Base-by-base conservation (phyloP, 2,113 vertebrate species). In the Patagioenas fasciata region DNA sequence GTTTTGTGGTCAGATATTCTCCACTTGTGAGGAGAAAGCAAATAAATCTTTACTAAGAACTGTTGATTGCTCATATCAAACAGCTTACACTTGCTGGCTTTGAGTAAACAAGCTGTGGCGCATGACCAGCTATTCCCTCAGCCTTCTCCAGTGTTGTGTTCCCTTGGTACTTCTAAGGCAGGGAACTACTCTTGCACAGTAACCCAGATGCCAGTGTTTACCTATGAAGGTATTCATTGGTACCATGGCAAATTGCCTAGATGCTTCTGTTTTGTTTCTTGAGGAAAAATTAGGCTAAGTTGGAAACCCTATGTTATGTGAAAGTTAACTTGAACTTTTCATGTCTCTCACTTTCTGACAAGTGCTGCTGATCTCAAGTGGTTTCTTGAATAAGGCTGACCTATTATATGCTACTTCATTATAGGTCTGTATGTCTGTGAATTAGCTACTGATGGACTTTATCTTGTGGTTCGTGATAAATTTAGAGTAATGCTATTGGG, bases 61-160 rank as follows among this genome's bases (percentile, higher is more conserved):
- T 72, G 14, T 53, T 91, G 15, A 10, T 82, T 75, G 44, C 44
- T 64, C 7, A 11, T 20, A 7, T 44, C 5, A 57, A 71, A 48
- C 17, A 42, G 7, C 17, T 71, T 72, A 15, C 1, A 2, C 6
- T 40, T 82, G n/a, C 24, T 75, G 44, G 5, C 29, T 87, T 82
- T 56, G 50, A 51, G 17, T 32, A 58, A 29, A 6, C 23, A 29
- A 19, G 20, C 31, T 88, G 75, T 58, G 44, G 34, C 18, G 28
- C 1, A 0, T 17, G 57, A 28, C 4, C 29, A 73, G 10, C 26
- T 8, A 4, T 61, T 84, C 16, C 7, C 20, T 11, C 10, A 18
- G 15, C 13, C 5, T 62, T 28, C 21, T 60, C 65, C 1, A 1
- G 11, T 6, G 5, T 5, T 56, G 16, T n/a, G 16, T 34, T 81